These are phyloP conservation scores for Aphrophora alni DNA, from an alignment of 2,888 invertebrate species.

Conservation along the genomic window DNA sequence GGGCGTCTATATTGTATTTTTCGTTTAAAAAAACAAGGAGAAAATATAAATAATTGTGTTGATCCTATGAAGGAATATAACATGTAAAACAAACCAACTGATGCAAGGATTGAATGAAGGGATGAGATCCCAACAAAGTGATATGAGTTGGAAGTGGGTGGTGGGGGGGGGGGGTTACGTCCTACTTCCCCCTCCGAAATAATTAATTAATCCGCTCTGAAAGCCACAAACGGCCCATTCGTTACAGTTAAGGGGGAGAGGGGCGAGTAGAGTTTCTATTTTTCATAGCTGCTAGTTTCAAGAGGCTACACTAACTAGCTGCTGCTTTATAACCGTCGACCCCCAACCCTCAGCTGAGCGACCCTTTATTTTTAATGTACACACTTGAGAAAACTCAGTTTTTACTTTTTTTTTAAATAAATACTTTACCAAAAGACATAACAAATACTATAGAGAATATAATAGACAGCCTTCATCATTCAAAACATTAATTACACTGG, in stretches of 20 bases:
- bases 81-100: too few species aligned
- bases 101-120: too few species aligned
- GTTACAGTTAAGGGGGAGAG: background rate
- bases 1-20: too few species aligned
- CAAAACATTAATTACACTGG: too few species aligned
- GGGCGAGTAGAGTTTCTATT: background rate
- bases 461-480: too few species aligned
- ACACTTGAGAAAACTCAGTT: background rate
- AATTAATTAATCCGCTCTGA: background rate
- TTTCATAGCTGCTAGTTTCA: background rate
- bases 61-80: too few species aligned
- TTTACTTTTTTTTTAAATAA: too few species aligned
- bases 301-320: background rate
- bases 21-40: too few species aligned
- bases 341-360: background rate
- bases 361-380: background rate
- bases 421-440: too few species aligned
- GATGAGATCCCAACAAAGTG: too few species aligned
- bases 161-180: background rate
- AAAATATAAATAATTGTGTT: too few species aligned
- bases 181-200: background rate
- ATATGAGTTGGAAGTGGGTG: background rate
- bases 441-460: too few species aligned
- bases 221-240: constrained; percentile 6
- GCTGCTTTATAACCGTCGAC: background rate